Conservation (phyloP, 2,797 vertebrate genomes). For the Pteronotus mesoamericanus region DNA sequence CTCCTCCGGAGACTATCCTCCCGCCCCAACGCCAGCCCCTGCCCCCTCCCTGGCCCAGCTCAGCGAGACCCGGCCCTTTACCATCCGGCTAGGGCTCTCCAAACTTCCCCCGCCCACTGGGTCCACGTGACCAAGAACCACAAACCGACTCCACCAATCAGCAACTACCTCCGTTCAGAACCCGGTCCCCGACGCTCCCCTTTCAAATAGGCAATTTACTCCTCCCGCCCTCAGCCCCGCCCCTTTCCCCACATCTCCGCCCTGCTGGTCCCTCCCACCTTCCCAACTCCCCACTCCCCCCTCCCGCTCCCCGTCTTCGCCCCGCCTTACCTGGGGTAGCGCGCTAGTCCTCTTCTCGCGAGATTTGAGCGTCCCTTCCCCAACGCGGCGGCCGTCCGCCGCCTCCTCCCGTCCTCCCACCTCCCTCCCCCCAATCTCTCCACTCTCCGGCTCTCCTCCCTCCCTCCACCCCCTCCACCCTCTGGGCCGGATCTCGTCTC, state of each 20-base stretch:
- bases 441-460: conserved; percentile 70
- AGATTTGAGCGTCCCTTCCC: conserved; percentile 41
- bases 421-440: conserved; percentile 54
- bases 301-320: neutral
- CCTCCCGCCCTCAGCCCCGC: neutral
- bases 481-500: conserved; percentile 78
- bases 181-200: neutral
- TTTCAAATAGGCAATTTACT: conserved; percentile 14
- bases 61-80: neutral
- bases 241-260: neutral
- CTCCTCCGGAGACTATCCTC: neutral
- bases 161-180: neutral
- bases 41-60: neutral
- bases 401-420: conserved; percentile 51
- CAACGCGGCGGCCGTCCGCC: conserved; percentile 6
- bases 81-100: accelerated
- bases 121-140: conserved; percentile 15
- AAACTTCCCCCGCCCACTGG: neutral
- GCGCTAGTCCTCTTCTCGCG: conserved; percentile 67
- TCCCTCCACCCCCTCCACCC: conserved; percentile 77
- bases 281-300: neutral
- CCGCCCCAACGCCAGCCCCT: neutral
- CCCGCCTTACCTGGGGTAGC: neutral
- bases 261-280: neutral
- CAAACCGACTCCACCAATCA: conserved; percentile 64